Base-by-base conservation (phyloP, 2,113 vertebrate genomes). In the Perccottus glenii region DNA sequence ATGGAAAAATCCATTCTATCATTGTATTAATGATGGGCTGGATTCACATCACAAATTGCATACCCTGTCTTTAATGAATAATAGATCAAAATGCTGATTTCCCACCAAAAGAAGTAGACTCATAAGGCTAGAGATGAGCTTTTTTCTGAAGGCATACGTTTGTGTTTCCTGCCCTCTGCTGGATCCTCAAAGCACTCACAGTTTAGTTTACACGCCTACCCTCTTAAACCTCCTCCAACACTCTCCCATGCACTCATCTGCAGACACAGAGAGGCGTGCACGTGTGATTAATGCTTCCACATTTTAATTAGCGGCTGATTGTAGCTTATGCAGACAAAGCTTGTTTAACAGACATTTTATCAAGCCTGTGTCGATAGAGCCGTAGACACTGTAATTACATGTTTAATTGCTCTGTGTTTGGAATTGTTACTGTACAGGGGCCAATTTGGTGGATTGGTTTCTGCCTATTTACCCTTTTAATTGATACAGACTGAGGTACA, bases 261-360 rank as follows among this genome's bases (percentile, higher is more conserved):
- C 80, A 80, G 71, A 85, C 83, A 82, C 46, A 36, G n/a, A 57
- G 73, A 83, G 78, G 84, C 57, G 66, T 82, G 81, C 53, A 43
- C 5, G 19, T 62, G 67, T 81, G 78, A 87, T 82, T 84, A 81
- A 76, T 81, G 75, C 53, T 77, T 73, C 62, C 70, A 61, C 67
- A 62, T 60, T 66, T 72, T 76, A 85, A 89, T 89, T 82, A 80
- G 77, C 63, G 52, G 66, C 77, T 71, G 82, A 77, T 44, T 48
- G 64, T 52, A 27, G 67, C 70, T 64, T 47, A 43, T 32, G 33
- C 65, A 19, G 53, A 60, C 14, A 10, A 40, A 27, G 19, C 19
- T 64, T 83, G 38, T 77, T 84, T 61, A 68, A 67, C 60, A 83
- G 7, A 57, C 56, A 61, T 78, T 60, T 70, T 59, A 62, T 78